Evolutionary conservation across 1,140 invertebrate species (phyloP).

Genomic region (Polypedilum vanderplanki): DNA sequence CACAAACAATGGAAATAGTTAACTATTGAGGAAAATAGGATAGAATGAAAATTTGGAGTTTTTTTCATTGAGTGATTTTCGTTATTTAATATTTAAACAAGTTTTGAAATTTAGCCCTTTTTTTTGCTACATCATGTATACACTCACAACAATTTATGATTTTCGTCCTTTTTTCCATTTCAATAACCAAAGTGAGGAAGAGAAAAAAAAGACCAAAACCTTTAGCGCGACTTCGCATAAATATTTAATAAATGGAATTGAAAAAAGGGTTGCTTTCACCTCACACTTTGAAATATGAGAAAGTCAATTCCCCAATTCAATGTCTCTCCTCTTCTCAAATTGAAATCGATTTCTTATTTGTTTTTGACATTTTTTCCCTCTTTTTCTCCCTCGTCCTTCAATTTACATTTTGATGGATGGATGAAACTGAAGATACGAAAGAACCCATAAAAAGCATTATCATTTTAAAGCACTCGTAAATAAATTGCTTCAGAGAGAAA

Average conservation of each 20-base stretch:
- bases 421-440: background rate
- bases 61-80: background rate
- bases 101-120: too few species aligned
- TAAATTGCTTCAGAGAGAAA: background rate
- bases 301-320: constrained; percentile 4
- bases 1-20: background rate
- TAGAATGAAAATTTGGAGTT: too few species aligned
- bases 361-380: constrained; percentile 23
- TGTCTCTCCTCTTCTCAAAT: background rate
- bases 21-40: too few species aligned
- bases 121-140: background rate
- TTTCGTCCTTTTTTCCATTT: background rate
- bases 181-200: background rate
- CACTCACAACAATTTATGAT: background rate
- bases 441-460: background rate
- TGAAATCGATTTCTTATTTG: constrained; percentile 26
- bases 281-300: background rate
- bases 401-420: background rate
- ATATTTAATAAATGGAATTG: constrained; percentile 24
- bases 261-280: background rate
- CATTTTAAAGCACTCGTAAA: background rate
- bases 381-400: background rate
- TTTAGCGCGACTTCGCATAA: background rate
- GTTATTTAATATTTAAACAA: background rate
- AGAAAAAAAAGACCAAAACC: background rate